Evolutionary conservation across 2,113 vertebrate species (phyloP).

Genomic region (Haemorhous mexicanus): DNA sequence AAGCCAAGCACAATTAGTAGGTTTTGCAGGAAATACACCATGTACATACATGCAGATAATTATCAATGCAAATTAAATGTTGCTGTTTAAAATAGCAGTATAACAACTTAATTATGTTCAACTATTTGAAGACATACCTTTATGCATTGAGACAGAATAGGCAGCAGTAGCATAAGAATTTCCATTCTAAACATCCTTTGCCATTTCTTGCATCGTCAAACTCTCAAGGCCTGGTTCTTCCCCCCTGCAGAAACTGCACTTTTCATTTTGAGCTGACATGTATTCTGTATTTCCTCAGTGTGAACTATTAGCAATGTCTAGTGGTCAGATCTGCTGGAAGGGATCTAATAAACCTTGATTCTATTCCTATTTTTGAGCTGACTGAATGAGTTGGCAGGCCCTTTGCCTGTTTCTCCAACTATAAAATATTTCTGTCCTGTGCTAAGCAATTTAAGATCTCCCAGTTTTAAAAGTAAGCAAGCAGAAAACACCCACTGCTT

Average conservation of each 20-base stretch:
- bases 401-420: not conserved
- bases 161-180: not conserved
- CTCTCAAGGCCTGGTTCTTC: not conserved
- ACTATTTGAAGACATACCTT: not conserved
- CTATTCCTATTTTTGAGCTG: not conserved
- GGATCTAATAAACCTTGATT: not conserved
- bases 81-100: not conserved
- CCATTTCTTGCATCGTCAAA: not conserved
- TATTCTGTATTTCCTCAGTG: not conserved
- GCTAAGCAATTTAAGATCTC: not conserved
- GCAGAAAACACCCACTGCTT: not conserved
- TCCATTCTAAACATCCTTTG: not conserved
- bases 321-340: not conserved
- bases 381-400: not conserved
- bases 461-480: not conserved
- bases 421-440: not conserved
- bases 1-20: not conserved
- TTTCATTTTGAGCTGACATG: not conserved
- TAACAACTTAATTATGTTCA: slow-evolving; percentile 1
- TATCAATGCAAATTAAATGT: slow-evolving; percentile 22
- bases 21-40: not conserved
- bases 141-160: not conserved
- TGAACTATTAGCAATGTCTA: not conserved
- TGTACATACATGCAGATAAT: not conserved
- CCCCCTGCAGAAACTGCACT: not conserved